A percentile compares a stretch with the other conserved stretches of the same genome.
These are phyloP conservation scores for Tipula unca DNA, from an alignment of 2,888 invertebrate genomes.

Conservation along the genomic window DNA sequence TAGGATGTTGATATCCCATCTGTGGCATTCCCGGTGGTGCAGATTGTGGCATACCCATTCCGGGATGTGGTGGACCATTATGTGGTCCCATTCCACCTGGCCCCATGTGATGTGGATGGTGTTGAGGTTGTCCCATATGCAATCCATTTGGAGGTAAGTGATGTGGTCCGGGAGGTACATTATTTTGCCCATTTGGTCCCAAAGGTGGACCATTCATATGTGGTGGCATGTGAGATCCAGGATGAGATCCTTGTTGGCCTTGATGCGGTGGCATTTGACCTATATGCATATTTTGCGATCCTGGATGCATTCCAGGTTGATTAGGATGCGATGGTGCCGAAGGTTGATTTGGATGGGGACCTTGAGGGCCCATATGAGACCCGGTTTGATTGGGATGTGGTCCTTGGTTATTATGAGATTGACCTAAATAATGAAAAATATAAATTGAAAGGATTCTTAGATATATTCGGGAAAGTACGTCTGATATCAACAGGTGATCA, in stretches of 20 bases:
- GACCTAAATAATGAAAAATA: neutral
- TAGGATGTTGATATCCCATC: slow-evolving; percentile 52
- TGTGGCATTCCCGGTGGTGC: slow-evolving; percentile 29
- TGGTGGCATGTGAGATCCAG: slow-evolving; percentile 39
- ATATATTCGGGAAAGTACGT: neutral
- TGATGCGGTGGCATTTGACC: slow-evolving; percentile 1
- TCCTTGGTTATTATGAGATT: slow-evolving; percentile 25
- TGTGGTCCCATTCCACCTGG: slow-evolving; percentile 39
- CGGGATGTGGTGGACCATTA: slow-evolving; percentile 34
- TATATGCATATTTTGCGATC: neutral
- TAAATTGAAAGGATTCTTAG: neutral
- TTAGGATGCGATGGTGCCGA: slow-evolving; percentile 36
- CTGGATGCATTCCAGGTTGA: slow-evolving; percentile 46
- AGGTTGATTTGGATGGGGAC: slow-evolving; percentile 25
- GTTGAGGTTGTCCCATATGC: slow-evolving; percentile 25
- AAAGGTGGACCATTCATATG: slow-evolving; percentile 35
- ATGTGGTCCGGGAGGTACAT: slow-evolving; percentile 46
- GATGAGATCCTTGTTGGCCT: slow-evolving; percentile 36
- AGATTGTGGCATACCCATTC: slow-evolving; percentile 39
- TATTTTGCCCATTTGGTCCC: slow-evolving; percentile 33
- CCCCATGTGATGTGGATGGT: slow-evolving; percentile 38
- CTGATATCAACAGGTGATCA: neutral
- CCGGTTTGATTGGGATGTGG: slow-evolving; percentile 32
- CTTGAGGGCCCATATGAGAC: slow-evolving; percentile 26
- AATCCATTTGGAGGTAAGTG: slow-evolving; percentile 41